Percentiles rank a stretch among this genome's conserved stretches.
These are phyloP conservation scores for Brachypalpus laphriformis DNA, from an alignment of 2,888 invertebrate genomes.

Conservation along the genomic window DNA sequence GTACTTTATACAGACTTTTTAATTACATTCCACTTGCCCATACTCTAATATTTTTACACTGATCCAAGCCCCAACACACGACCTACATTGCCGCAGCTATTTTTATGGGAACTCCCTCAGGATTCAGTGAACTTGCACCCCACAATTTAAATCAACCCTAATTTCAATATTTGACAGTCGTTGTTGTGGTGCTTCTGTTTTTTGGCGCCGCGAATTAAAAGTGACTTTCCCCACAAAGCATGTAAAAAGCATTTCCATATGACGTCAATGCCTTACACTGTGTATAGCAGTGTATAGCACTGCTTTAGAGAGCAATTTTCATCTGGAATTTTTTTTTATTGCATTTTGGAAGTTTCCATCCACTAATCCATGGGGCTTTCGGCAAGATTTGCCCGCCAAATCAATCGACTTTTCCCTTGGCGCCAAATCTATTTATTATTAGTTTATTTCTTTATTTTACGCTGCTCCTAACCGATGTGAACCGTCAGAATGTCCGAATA, in stretches of 20 bases:
- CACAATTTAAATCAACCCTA: conserved; percentile 42
- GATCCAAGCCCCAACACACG: background rate
- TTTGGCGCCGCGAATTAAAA: conserved; percentile 29
- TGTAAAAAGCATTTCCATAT: background rate
- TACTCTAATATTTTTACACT: background rate
- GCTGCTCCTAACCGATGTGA: background rate
- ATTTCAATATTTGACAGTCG: conserved; percentile 29
- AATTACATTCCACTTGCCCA: background rate
- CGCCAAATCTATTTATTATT: conserved; percentile 19
- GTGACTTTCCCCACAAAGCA: conserved; percentile 15
- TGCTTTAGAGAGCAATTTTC: background rate
- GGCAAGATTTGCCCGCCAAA: background rate
- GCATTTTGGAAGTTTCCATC: background rate
- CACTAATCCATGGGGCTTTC: background rate
- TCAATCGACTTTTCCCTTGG: conserved; percentile 13
- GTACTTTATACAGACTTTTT: conserved; percentile 9
- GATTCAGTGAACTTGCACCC: conserved; percentile 34
- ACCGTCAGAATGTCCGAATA: background rate
- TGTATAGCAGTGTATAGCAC: background rate
- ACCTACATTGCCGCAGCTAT: background rate
- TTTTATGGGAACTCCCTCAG: background rate
- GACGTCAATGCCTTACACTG: conserved; percentile 10
- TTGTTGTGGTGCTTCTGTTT: conserved; percentile 1
- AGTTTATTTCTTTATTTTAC: background rate
- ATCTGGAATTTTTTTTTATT: conserved; percentile 2